Conservation (phyloP, 2,113 vertebrate species). For the Saguinus imperator region DNA sequence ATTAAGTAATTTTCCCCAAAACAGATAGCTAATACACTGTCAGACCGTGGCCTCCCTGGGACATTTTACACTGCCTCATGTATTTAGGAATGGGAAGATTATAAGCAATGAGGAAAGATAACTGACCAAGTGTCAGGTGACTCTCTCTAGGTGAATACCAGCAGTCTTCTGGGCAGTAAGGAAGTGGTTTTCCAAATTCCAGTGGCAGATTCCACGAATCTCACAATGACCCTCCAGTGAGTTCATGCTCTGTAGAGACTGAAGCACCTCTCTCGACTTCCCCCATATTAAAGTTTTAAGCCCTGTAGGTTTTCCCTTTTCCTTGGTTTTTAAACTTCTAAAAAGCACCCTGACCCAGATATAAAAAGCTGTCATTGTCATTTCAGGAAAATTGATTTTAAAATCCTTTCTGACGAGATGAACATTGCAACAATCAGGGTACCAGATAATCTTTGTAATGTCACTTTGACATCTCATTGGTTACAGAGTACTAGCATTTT, state of each 20-base stretch:
- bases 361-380: not conserved
- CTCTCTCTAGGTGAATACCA: not conserved
- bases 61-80: not conserved
- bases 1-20: not conserved
- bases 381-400: not conserved
- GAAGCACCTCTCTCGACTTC: not conserved
- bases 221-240: too few relatives aligned
- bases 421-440: not conserved
- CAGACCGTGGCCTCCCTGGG: not conserved
- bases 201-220: too few relatives aligned
- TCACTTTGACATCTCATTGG: not conserved
- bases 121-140: not conserved
- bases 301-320: not conserved
- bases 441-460: not conserved
- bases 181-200: not conserved
- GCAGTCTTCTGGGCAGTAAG: not conserved
- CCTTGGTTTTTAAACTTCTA: slow-evolving; percentile 8
- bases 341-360: not conserved
- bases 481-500: not conserved
- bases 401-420: not conserved
- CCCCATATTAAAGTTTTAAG: not conserved
- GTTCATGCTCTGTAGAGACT: not conserved
- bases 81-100: not conserved
- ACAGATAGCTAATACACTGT: not conserved
- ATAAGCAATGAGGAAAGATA: not conserved